Base-by-base conservation (phyloP, 2,888 invertebrate species). In the Dryobota labecula region DNA sequence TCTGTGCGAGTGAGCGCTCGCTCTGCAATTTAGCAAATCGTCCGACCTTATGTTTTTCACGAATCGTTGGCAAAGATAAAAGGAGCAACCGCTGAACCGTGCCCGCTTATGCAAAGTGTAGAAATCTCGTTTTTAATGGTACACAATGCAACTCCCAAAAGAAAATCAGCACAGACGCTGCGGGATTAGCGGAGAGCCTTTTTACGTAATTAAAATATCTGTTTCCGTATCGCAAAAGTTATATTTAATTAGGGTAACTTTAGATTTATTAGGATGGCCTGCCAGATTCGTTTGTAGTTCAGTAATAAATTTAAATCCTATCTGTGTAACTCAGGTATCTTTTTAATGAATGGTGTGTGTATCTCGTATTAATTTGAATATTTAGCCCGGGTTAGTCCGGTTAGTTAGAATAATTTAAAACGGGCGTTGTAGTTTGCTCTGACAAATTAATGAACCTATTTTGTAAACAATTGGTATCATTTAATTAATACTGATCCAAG, bases 21-120 rank as follows among this genome's bases (percentile, higher is more conserved):
- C 83, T 87, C 78, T 82, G 88, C 87, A 89, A 90, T 90, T 90
- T 89, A 82, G 84, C 85, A 89, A 87, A 83, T 82, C 76, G 74
- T 51, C 79, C 84, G 73, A 84, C 84, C 77, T 84, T 81, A 86
- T 86, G 85, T 86, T 84, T 86, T 88, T 88, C 86, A 84, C 84
- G 83, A 84, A 81, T 80, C 77, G 86, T 84, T 88, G 86, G 84
- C 84, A 85, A 77, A 89, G 87, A 89, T 90, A 88, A 88, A 86
- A 83, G 76, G 64, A 70, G 67, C 64, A 70, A 65, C 78, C 83
- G 75, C 85, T 86, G 84, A 89, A 84, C 84, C 87, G 78, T 85
- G 51, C 67, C 30, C 65, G 81, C 74, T 81, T 81, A 81, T 77
- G 70, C 71, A 76, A 83, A 85, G 74, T 72, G 73, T 77, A 74